These are phyloP conservation scores for Lucilia sericata DNA, from an alignment of 1,140 invertebrate genomes.

Conservation along the genomic window DNA sequence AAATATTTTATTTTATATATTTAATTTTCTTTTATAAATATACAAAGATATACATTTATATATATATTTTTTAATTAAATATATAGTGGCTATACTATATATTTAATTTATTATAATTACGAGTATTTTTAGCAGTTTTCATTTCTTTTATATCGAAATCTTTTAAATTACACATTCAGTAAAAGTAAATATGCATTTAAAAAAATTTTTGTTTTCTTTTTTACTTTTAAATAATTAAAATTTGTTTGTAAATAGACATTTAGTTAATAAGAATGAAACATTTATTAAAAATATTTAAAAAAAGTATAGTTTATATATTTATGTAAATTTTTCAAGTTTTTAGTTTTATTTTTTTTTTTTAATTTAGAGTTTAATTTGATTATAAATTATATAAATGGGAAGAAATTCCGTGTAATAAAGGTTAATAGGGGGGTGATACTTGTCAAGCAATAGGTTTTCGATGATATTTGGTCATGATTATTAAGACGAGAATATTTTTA, in stretches of 20 bases:
- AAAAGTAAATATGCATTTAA: not conserved
- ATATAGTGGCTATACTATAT: conserved; percentile 24
- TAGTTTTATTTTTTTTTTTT: no score
- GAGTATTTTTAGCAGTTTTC: conserved; percentile 5
- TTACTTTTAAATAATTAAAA: not conserved
- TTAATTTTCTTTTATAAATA: conserved; percentile 18
- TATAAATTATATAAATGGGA: no score
- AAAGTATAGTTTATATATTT: no score
- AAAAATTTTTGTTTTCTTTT: not conserved
- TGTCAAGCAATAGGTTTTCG: no score
- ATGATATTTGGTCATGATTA: no score
- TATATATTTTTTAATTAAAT: conserved; percentile 18
- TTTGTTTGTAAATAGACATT: conserved; percentile 11
- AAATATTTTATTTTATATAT: not conserved
- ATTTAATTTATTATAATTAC: not conserved
- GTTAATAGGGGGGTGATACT: no score
- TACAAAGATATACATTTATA: conserved; percentile 43
- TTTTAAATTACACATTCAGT: not conserved
- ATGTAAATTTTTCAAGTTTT: no score
- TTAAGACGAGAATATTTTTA: no score
- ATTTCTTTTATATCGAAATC: not conserved
- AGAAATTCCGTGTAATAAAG: no score
- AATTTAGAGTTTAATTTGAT: no score
- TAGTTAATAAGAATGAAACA: conserved; percentile 17
- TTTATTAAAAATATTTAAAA: not conserved